Base-by-base conservation (phyloP, 1,140 invertebrate species). In the Calycopis cecrops region DNA sequence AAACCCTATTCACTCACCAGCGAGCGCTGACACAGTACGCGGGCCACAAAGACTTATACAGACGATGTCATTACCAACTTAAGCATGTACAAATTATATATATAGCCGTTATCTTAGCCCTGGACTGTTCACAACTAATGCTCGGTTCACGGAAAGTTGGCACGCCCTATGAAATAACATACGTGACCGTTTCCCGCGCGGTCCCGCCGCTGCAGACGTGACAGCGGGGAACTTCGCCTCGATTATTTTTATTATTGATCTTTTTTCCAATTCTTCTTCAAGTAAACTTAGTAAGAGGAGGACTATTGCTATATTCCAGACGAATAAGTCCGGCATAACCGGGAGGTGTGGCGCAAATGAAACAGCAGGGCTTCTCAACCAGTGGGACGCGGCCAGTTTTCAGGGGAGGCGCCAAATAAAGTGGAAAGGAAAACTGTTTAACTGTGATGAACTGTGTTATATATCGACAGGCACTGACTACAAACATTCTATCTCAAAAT, bases 1-100 rank as follows among this genome's bases (percentile, higher is more conserved):
- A 62, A 61, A 67, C 57, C 63, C 62, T 60, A 65, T 69, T 69
- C 63, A 55, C 38, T 44, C 57, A 44, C 40, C 17, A 44, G 8
- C 21, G 14, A 52, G 33, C 18, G 28, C 52, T 49, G 47, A 52
- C 50, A 35, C n/a, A n/a, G n/a, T 52, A 16, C 35, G n/a, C 17
- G 35, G n/a, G 40, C 17, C 17, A 44, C 12, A 40, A 40, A 40
- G 40, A 12, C 14, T 44, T 44, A 44, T 44, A 44, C 14, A 9
- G 38, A 52, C 44, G 52, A 47, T 55, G 55, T 55, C 55, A 62
- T 58, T 58, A 55, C 48, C 60, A 55, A 34, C 44, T n/a, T n/a
- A 42, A 52, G 11, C 48, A 37, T 16, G 34, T 38, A 47, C 47
- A 34, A 34, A 37, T 48, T 38, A 28, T 35, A 38, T 35, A 55